Evolutionary conservation across 2,113 vertebrate genomes (phyloP), one percentile per base, ranked within the genome.

Genomic region (Labrus mixtus): DNA sequence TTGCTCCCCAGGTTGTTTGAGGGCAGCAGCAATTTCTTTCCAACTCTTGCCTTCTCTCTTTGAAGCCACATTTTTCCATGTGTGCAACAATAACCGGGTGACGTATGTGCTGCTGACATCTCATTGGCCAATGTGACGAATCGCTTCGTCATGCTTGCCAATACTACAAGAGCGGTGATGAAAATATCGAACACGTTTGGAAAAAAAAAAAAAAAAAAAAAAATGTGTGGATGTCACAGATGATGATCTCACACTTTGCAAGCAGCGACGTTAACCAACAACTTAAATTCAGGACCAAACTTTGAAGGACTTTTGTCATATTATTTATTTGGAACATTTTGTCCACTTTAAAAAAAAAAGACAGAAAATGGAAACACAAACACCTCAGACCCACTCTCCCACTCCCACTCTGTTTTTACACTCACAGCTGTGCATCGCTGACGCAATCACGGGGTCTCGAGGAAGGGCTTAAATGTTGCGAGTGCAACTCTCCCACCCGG

Each of bases 371-470:
- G 29, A 58, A 16, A 16, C 10, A 78, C 0, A 55, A 16, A 70
- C 57, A 39, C 68, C 6, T 33, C 11, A 16, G 1, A 12, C 4
- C n/a, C 9, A 56, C 20, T 22, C 13, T 41, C 17, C 17, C 15
- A n/a, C 37, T 46, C 51, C 50, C 10, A 59, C n/a, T 39, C 20
- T 57, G 46, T 65, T 22, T 10, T 8, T 45, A 68, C 63, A 80
- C 70, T 22, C 70, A n/a, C 89, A 89, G 89, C 89, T 91, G 89
- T 79, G 74, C 63, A 33, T 1, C 73, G 1, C 64, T 89, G 83
- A 85, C 36, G 82, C 60, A 84, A 86, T 39, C 17, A 0, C 36
- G 37, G 61, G 29, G 59, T 59, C 83, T 76, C 9, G 67, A 63
- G 62, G 77, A 81, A 75, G 57, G 53, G 72, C 80, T 86, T 78